phyloP scores from a whole-genome alignment of 2,113 vertebrate species.

The Pao palembangensis region DNA sequence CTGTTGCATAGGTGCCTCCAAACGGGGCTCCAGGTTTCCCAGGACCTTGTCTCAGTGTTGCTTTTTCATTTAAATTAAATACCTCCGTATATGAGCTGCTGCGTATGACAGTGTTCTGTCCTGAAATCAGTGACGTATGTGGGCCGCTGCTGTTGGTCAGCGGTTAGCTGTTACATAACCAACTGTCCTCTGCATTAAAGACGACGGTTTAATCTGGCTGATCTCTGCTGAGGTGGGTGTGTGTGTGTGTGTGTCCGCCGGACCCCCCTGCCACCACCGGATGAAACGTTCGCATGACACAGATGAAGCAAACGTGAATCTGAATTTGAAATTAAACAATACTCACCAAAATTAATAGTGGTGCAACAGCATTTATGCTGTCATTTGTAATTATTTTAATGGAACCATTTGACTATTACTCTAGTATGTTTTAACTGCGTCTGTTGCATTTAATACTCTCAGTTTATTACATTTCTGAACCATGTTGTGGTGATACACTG shows the following conservation, averaged over 20 bases:
- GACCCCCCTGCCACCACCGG: slow-evolving; percentile 24
- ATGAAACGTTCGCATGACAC: no score
- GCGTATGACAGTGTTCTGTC: background rate
- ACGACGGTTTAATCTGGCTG: slow-evolving; percentile 54
- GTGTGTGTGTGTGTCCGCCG: slow-evolving; percentile 16
- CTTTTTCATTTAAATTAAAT: background rate
- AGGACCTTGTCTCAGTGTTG: background rate
- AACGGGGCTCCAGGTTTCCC: slow-evolving; percentile 39
- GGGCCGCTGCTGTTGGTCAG: slow-evolving; percentile 40
- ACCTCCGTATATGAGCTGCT: background rate
- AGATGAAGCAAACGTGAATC: no score
- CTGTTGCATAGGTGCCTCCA: slow-evolving; percentile 50
- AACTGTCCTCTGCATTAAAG: slow-evolving; percentile 44
- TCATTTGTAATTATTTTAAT: no score
- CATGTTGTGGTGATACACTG: background rate
- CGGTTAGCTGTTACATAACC: slow-evolving; percentile 52
- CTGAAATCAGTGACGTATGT: background rate
- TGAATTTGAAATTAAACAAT: no score
- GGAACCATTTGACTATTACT: no score
- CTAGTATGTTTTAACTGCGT: background rate
- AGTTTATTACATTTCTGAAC: background rate
- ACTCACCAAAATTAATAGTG: no score
- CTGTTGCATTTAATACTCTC: background rate
- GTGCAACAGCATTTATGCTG: no score
- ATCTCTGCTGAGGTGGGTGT: slow-evolving; percentile 25